Percentiles rank a stretch among this genome's conserved stretches.
phyloP scores from a whole-genome alignment of 2,888 invertebrate genomes.

The Disparrhopalites patrizii region DNA sequence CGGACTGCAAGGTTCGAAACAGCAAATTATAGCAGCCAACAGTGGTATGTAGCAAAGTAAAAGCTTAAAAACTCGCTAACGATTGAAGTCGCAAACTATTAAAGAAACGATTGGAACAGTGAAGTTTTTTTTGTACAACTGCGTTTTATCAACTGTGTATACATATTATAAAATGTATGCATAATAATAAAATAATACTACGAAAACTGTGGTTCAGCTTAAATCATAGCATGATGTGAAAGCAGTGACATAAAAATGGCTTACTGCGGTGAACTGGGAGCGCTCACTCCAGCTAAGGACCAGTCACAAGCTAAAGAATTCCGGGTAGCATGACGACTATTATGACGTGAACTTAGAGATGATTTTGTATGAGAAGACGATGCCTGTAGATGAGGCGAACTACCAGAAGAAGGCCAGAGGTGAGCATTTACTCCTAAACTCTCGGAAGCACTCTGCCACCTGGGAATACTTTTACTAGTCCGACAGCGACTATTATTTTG shows the following conservation, averaged over 20 bases:
- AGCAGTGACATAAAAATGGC: constrained; percentile 11
- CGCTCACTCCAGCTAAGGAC: constrained; percentile 47
- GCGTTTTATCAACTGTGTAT: neutral
- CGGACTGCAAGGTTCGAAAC: constrained; percentile 3
- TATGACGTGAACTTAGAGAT: constrained; percentile 11
- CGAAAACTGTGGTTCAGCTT: no score
- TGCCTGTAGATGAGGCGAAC: constrained; percentile 1
- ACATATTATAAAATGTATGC: no score
- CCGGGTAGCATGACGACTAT: constrained; percentile 4
- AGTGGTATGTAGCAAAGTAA: no score
- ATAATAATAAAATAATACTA: no score
- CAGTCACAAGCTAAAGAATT: constrained; percentile 40
- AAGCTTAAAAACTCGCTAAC: no score
- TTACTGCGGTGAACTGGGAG: constrained; percentile 37
- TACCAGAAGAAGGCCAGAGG: constrained; percentile 2
- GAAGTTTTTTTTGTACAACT: neutral
- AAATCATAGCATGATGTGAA: no score
- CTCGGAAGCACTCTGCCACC: constrained; percentile 11
- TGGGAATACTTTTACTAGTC: neutral
- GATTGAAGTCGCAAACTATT: neutral
- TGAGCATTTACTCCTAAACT: constrained; percentile 12
- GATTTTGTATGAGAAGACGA: constrained; percentile 15
- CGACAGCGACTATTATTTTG: constrained; percentile 8
- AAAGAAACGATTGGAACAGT: neutral
- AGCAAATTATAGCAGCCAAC: neutral